Evolutionary conservation across 1,140 invertebrate species (phyloP).

Genomic region (Meloidogyne floridensis): DNA sequence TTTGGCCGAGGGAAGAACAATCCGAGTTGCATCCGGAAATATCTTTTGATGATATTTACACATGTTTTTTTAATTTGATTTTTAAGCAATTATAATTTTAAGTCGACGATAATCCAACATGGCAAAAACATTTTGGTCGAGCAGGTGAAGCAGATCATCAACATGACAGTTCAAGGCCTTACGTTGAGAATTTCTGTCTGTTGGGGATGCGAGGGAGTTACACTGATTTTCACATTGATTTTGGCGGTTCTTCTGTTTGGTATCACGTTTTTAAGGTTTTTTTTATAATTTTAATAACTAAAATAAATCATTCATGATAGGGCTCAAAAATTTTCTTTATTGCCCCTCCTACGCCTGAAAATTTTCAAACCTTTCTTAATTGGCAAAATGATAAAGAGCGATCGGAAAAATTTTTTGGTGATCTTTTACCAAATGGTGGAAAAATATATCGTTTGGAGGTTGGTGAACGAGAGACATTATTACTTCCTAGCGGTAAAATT

Average conservation of each 20-base stretch:
- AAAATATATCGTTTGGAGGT: conserved; percentile 74
- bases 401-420: conserved; percentile 80
- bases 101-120: conserved; percentile 17
- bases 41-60: not conserved
- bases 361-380: conserved; percentile 82
- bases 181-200: conserved; percentile 86
- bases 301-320: conserved; percentile 72
- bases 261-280: conserved; percentile 88
- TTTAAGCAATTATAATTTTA: conserved; percentile 17
- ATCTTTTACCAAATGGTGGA: conserved; percentile 89
- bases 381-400: conserved; percentile 18
- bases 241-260: conserved; percentile 97
- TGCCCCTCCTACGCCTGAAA: conserved; percentile 89
- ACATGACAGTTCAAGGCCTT: conserved; percentile 27
- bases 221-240: conserved; percentile 97
- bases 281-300: not conserved
- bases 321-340: conserved; percentile 87
- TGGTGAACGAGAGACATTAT: conserved; percentile 82
- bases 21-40: not conserved
- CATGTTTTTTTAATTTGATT: not conserved
- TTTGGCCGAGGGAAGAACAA: conserved; percentile 76
- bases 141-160: not conserved
- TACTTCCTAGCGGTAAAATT: conserved; percentile 76
- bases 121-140: not conserved
- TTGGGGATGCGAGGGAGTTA: conserved; percentile 97